phyloP scores from a whole-genome alignment of 2,888 invertebrate species.

The Chrysolina oricalcia region DNA sequence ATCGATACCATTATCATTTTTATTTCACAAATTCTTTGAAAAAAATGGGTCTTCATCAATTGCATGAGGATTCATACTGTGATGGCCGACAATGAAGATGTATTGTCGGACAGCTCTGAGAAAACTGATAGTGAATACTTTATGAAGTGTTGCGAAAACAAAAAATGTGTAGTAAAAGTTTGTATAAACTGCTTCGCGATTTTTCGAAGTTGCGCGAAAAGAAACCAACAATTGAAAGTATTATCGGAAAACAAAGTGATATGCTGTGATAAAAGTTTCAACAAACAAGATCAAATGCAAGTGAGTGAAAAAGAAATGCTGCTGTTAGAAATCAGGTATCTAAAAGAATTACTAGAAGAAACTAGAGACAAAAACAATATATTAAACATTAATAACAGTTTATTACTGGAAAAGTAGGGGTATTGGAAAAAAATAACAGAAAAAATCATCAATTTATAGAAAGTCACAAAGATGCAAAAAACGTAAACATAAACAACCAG shows the following conservation, averaged over 20 bases:
- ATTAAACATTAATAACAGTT: slow-evolving; percentile 9
- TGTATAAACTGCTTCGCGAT: slow-evolving; percentile 11
- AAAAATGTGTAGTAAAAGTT: slow-evolving; percentile 11
- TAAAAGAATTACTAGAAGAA: slow-evolving; percentile 2
- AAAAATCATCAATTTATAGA: too few species aligned
- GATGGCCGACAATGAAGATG: neutral
- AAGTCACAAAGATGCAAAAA: too few species aligned
- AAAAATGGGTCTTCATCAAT: too few species aligned
- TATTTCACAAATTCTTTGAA: too few species aligned
- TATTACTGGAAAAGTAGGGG: neutral
- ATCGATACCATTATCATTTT: too few species aligned
- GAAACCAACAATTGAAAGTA: slow-evolving; percentile 13
- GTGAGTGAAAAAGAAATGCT: neutral
- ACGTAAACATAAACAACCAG: too few species aligned
- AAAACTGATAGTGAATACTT: slow-evolving; percentile 10
- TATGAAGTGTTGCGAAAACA: slow-evolving; percentile 11
- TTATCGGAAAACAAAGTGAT: slow-evolving; percentile 1
- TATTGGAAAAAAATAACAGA: slow-evolving; percentile 15
- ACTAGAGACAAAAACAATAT: slow-evolving; percentile 2
- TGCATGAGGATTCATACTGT: too few species aligned
- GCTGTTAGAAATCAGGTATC: slow-evolving; percentile 8
- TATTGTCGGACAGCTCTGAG: slow-evolving; percentile 1
- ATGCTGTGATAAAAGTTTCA: neutral
- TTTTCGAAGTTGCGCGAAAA: slow-evolving; percentile 5
- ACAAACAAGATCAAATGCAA: neutral